Base-by-base conservation (phyloP, 2,113 vertebrate genomes). In the Suncus etruscus region DNA sequence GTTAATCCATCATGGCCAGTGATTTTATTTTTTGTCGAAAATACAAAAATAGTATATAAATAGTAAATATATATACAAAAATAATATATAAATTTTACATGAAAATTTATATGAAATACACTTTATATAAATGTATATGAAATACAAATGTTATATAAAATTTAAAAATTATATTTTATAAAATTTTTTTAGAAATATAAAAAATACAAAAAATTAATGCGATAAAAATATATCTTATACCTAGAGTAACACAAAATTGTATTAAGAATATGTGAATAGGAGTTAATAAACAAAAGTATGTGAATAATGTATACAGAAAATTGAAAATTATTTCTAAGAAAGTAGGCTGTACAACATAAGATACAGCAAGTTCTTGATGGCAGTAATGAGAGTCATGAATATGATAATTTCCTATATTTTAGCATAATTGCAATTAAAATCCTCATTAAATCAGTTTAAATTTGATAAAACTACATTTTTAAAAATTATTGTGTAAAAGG, bases 391-490 rank as follows among this genome's bases (percentile, higher is more conserved):
- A 78, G 50, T 93, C 85, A 90, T 85, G 72, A 92, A 96, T 95
- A 94, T 83, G 84, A 12, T 87, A 91, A 91, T 91, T 79, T 58
- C 31, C 58, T 91, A 32, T 10, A 61, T 48, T 89, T 93, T 89
- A 94, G 74, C 77, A 77, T 90, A 95, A 94, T 89, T 92, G 77
- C 58, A 93, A 93, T 84, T 96, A 91, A 96, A 94, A 84, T 94
- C 24, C 82, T 96, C 81, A 96, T 93, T 95, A 94, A 96, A 91
- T 95, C 94, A 89, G 84, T 84, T 92, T 78, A 32, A 87, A 83
- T 72, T 92, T 94, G 70, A 94, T 92, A 95, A 89, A 94, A 78
- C 81, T 78, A n/a, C 29, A 94, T 86, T 93, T 94, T 93, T 31
- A 8, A 78, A 92, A 94, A 82, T 93, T 51, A 86, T 76, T 86